These are phyloP conservation scores for Magallana nippona DNA, from an alignment of 2,888 invertebrate genomes.

Conservation along the genomic window DNA sequence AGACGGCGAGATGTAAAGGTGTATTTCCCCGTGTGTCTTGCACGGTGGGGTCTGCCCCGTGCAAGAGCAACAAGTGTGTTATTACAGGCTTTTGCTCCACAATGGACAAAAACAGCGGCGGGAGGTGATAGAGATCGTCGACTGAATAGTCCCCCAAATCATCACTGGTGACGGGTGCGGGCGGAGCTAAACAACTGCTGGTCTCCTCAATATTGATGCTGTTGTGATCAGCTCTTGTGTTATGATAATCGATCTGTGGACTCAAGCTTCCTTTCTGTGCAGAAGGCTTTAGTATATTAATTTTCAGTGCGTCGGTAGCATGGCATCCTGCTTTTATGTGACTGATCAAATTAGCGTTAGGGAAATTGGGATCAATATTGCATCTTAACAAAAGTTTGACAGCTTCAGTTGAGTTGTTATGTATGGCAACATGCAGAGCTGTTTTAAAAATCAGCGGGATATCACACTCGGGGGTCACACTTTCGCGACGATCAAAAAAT, in stretches of 20 bases:
- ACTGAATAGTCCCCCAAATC: slow-evolving; percentile 80
- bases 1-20: slow-evolving; percentile 83
- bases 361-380: slow-evolving; percentile 83
- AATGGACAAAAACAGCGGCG: slow-evolving; percentile 84
- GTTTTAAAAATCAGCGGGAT: slow-evolving; percentile 82
- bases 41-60: slow-evolving; percentile 82
- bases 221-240: slow-evolving; percentile 32
- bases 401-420: slow-evolving; percentile 83
- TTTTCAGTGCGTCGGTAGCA: slow-evolving; percentile 49
- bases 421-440: slow-evolving; percentile 83
- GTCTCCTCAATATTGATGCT: slow-evolving; percentile 45
- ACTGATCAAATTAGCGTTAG: slow-evolving; percentile 75
- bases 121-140: slow-evolving; percentile 82
- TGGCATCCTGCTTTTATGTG: slow-evolving; percentile 44
- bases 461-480: slow-evolving; percentile 75
- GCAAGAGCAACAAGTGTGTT: slow-evolving; percentile 82
- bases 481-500: slow-evolving; percentile 72
- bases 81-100: slow-evolving; percentile 82
- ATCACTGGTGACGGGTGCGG: slow-evolving; percentile 37
- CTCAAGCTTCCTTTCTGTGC: slow-evolving; percentile 35
- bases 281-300: slow-evolving; percentile 42
- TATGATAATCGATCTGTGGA: slow-evolving; percentile 41
- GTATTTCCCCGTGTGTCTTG: slow-evolving; percentile 83
- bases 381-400: slow-evolving; percentile 82
- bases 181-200: slow-evolving; percentile 25